Percentiles rank a stretch among this genome's conserved stretches.
phyloP scores from a whole-genome alignment of 92 coral and sea anemone genomes.

The Chrysogorgia sp. region DNA sequence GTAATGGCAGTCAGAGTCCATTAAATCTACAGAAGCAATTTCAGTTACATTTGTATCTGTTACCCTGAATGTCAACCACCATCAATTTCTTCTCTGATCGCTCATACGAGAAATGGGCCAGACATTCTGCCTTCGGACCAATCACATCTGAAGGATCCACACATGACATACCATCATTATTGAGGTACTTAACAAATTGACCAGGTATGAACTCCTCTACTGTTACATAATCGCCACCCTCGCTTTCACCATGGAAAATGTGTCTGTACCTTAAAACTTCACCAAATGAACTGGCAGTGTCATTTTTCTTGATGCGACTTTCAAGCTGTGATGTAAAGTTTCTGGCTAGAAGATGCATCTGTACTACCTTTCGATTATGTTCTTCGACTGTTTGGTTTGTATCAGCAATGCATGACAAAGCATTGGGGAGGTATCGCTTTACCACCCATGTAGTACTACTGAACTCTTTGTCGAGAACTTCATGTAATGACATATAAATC shows the following conservation, averaged over 20 bases:
- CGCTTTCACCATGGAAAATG: slow-evolving; percentile 19
- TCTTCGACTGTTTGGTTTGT: slow-evolving; percentile 17
- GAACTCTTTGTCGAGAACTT: no score
- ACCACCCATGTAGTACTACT: slow-evolving; percentile 19
- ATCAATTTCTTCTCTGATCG: no score
- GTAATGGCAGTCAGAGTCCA: no score
- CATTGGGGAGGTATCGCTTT: slow-evolving; percentile 33
- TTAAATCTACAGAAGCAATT: no score
- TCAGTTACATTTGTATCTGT: no score
- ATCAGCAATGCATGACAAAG: neutral
- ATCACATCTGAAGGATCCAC: neutral
- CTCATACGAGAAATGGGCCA: slow-evolving; percentile 29
- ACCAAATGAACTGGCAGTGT: neutral
- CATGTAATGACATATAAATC: no score
- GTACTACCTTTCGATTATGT: slow-evolving; percentile 21
- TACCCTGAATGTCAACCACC: no score
- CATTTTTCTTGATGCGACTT: neutral
- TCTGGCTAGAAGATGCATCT: slow-evolving; percentile 24
- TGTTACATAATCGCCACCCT: slow-evolving; percentile 24
- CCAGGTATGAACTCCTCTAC: slow-evolving; percentile 40
- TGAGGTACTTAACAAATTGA: neutral
- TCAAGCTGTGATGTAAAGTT: slow-evolving; percentile 28
- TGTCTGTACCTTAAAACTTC: slow-evolving; percentile 18
- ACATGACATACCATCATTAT: slow-evolving; percentile 5
- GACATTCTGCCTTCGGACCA: slow-evolving; percentile 21